Evolutionary conservation across 1,140 invertebrate species (phyloP).

Genomic region (Trialeurodes vaporariorum): DNA sequence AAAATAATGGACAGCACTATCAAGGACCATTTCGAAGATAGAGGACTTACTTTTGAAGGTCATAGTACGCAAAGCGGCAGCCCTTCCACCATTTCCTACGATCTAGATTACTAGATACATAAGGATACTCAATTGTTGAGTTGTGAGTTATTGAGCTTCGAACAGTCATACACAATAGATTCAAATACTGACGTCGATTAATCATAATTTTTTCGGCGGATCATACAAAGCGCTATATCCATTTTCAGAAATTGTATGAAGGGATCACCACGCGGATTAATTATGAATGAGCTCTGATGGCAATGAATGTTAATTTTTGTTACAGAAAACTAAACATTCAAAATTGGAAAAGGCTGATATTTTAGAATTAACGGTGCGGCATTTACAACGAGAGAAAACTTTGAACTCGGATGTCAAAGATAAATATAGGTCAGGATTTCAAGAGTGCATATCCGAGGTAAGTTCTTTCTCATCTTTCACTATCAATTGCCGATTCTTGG

Average conservation of each 20-base stretch:
- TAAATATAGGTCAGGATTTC: constrained; percentile 59
- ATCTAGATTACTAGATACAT: too few species aligned
- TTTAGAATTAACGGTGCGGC: constrained; percentile 78
- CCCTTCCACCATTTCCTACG: too few species aligned
- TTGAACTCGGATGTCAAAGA: constrained; percentile 44
- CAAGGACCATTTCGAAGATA: too few species aligned
- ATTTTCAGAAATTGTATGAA: background rate
- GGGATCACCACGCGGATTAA: background rate
- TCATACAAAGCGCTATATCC: background rate
- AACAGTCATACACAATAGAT: too few species aligned
- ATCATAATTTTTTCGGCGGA: background rate
- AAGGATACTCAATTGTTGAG: too few species aligned
- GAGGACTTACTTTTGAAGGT: too few species aligned
- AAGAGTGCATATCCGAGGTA: constrained; percentile 68
- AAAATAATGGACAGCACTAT: too few species aligned
- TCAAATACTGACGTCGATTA: constrained; percentile 1
- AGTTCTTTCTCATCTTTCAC: constrained; percentile 26
- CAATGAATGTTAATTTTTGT: constrained; percentile 2
- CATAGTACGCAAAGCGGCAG: too few species aligned
- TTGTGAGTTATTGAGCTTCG: too few species aligned
- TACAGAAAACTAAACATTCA: constrained; percentile 52
- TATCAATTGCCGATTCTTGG: too few species aligned
- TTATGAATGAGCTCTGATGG: too few species aligned
- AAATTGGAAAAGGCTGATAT: constrained; percentile 89
- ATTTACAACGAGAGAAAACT: constrained; percentile 61